Conservation (phyloP, 2,888 invertebrate species). For the Lamellibrachia satsuma region DNA sequence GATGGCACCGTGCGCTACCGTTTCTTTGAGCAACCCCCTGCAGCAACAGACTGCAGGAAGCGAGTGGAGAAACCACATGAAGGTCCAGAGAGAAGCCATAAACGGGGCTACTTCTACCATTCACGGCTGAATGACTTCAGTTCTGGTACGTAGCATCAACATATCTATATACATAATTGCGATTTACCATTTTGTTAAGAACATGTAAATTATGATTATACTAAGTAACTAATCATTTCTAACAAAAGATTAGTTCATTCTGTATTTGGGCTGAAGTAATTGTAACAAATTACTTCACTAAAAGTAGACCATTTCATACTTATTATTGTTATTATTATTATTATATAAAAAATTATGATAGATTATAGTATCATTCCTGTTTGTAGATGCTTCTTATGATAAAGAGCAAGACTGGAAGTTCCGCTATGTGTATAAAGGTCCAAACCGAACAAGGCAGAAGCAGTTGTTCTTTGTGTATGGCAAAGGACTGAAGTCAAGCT, state of each 20-base stretch:
- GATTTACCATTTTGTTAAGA: no score
- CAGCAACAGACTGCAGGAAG: constrained; percentile 36
- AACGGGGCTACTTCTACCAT: constrained; percentile 59
- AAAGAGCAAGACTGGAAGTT: constrained; percentile 53
- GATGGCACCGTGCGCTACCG: constrained; percentile 60
- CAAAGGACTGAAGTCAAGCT: constrained; percentile 46
- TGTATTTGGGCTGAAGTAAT: no score
- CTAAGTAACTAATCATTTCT: no score
- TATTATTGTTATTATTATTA: no score
- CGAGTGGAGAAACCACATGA: constrained; percentile 55
- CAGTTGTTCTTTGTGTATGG: constrained; percentile 60
- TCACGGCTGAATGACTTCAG: constrained; percentile 54
- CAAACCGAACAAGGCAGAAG: constrained; percentile 52
- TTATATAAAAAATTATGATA: neutral
- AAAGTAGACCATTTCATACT: neutral
- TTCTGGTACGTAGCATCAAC: constrained; percentile 47
- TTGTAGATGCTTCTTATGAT: constrained; percentile 47
- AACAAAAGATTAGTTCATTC: no score
- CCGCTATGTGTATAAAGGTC: constrained; percentile 56
- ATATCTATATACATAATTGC: neutral
- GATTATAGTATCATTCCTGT: neutral
- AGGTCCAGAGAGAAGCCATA: constrained; percentile 47
- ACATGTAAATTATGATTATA: no score
- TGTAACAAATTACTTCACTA: no score
- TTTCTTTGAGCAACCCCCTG: constrained; percentile 35